Conservation (phyloP, 1,140 invertebrate genomes). For the Trichonephila inaurata region DNA sequence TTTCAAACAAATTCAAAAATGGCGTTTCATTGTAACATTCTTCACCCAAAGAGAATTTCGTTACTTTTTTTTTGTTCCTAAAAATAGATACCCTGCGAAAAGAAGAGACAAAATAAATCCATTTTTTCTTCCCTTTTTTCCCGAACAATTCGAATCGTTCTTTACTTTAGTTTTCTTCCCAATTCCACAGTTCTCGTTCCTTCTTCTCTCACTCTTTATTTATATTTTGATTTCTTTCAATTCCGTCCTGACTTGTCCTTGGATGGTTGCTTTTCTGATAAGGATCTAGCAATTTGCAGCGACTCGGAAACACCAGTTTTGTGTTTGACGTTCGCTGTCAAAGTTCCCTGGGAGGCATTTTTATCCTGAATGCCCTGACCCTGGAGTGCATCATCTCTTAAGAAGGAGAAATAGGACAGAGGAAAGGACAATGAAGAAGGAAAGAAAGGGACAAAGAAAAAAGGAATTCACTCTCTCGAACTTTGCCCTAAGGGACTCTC, state of each 20-base stretch:
- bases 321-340: slow-evolving; percentile 40
- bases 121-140: not conserved
- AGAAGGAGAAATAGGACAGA: slow-evolving; percentile 28
- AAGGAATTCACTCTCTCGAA: not conserved
- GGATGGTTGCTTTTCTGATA: slow-evolving; percentile 59
- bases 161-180: not conserved
- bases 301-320: slow-evolving; percentile 44
- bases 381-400: slow-evolving; percentile 59
- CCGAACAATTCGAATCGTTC: not conserved
- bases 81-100: not conserved
- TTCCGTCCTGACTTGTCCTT: not conserved
- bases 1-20: too few relatives aligned
- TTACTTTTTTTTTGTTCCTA: not conserved
- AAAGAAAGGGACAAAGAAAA: not conserved
- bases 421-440: slow-evolving; percentile 29
- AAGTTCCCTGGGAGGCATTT: slow-evolving; percentile 36
- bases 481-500: not conserved
- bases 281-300: slow-evolving; percentile 61
- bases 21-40: not conserved
- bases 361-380: not conserved
- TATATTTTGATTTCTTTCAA: slow-evolving; percentile 25
- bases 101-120: not conserved
- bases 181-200: not conserved
- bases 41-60: not conserved
- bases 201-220: not conserved